These are phyloP conservation scores for Notodromas monacha DNA, from an alignment of 2,888 invertebrate species.

Conservation along the genomic window DNA sequence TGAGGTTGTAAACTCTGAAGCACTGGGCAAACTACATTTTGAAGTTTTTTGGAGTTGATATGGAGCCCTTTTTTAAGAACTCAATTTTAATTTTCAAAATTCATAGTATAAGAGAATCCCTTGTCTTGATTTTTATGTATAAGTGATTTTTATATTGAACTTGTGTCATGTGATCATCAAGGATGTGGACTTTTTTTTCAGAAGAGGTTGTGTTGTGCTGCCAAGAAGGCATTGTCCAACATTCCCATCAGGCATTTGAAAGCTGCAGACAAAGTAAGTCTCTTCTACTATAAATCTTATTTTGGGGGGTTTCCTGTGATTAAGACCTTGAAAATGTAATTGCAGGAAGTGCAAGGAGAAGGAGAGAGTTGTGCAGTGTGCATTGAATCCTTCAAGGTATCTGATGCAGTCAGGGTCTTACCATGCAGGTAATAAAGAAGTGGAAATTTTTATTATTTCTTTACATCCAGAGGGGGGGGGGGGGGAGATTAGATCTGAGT, in stretches of 20 bases:
- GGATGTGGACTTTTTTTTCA: constrained; percentile 22
- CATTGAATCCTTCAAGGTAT: constrained; percentile 61
- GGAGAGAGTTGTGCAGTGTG: constrained; percentile 79
- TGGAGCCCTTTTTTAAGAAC: too few relatives aligned
- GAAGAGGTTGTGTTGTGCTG: constrained; percentile 63
- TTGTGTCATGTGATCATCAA: too few relatives aligned
- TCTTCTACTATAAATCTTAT: too few relatives aligned
- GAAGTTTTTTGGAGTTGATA: too few relatives aligned
- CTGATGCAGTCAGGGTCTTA: constrained; percentile 51
- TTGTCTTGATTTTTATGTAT: too few relatives aligned
- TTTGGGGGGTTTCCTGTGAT: too few relatives aligned
- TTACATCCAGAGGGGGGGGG: not conserved
- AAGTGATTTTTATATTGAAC: too few relatives aligned
- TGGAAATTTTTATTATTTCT: not conserved
- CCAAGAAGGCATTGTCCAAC: constrained; percentile 68
- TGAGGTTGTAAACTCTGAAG: too few relatives aligned
- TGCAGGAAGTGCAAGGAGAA: constrained; percentile 39
- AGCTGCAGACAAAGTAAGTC: constrained; percentile 45
- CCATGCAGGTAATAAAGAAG: constrained; percentile 39
- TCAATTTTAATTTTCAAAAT: too few relatives aligned
- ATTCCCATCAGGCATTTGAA: constrained; percentile 65
- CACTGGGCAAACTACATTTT: too few relatives aligned
- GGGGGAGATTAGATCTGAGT: not conserved
- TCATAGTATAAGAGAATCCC: too few relatives aligned
- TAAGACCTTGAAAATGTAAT: too few relatives aligned